Percentiles rank a stretch among this genome's conserved stretches.
Conservation (phyloP, 2,797 vertebrate genomes). For the Gallinago stenura region DNA sequence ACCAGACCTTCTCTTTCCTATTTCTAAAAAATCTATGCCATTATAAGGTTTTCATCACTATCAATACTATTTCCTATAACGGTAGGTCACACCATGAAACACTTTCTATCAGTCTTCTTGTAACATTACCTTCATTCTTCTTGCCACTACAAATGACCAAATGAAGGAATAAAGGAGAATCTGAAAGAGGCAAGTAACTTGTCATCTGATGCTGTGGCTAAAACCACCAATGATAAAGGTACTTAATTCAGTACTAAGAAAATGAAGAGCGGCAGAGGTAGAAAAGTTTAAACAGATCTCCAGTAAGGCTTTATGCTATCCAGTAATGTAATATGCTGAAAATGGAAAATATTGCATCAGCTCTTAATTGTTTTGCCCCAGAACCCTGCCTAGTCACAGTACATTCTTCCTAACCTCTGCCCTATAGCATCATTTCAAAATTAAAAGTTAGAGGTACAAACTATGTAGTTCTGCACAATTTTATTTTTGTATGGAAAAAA, state of each 20-base stretch:
- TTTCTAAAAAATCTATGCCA: neutral
- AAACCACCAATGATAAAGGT: neutral
- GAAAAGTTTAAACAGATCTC: neutral
- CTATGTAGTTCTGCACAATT: neutral
- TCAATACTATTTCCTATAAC: neutral
- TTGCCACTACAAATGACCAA: neutral
- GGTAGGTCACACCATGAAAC: neutral
- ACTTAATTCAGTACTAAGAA: neutral
- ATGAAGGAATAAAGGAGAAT: neutral
- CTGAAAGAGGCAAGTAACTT: neutral
- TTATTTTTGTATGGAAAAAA: neutral
- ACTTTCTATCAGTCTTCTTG: neutral
- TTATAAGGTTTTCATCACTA: neutral
- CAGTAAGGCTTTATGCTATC: neutral
- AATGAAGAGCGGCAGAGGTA: neutral
- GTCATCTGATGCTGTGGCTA: neutral
- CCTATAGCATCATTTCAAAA: neutral
- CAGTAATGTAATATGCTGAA: neutral
- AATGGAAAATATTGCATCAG: neutral
- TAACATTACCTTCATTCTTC: neutral
- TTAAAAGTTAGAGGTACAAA: neutral
- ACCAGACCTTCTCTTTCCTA: neutral
- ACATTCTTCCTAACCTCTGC: neutral
- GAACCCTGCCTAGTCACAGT: neutral
- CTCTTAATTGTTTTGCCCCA: neutral